These are phyloP conservation scores for Sarcophilus harrisii DNA, from an alignment of 2,797 vertebrate species.

Conservation along the genomic window DNA sequence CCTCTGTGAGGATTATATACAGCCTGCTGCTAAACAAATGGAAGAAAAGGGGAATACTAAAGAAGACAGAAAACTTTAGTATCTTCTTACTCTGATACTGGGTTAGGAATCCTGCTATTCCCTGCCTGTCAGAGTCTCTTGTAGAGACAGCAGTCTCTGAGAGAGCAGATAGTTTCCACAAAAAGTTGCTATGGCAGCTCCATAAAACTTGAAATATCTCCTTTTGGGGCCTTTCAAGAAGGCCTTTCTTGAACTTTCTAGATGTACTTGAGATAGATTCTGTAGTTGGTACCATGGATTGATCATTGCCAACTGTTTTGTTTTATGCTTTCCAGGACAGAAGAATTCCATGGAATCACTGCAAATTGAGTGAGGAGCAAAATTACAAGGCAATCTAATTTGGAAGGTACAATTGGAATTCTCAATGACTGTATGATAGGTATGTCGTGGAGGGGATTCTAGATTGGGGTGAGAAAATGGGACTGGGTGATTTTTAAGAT, in stretches of 20 bases:
- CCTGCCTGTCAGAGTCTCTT: neutral
- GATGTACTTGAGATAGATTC: slow-evolving; percentile 1
- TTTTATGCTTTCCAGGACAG: slow-evolving; percentile 40
- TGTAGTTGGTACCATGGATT: slow-evolving; percentile 18
- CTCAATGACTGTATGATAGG: neutral
- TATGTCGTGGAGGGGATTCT: slow-evolving; percentile 6
- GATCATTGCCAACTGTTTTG: neutral
- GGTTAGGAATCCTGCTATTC: neutral
- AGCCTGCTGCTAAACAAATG: slow-evolving; percentile 3
- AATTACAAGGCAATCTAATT: slow-evolving; percentile 27
- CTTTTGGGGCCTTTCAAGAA: neutral
- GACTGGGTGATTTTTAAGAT: neutral
- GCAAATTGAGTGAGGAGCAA: neutral
- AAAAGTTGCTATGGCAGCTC: neutral
- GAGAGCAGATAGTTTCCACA: neutral
- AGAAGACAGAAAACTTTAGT: neutral
- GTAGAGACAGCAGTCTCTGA: neutral
- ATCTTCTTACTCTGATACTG: neutral
- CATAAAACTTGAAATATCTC: neutral
- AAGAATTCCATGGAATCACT: slow-evolving; percentile 27
- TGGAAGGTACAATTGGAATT: neutral
- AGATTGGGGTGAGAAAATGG: neutral
- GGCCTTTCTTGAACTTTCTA: neutral
- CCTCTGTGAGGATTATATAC: slow-evolving; percentile 19
- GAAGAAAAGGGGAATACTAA: slow-evolving; percentile 32